phyloP scores from a whole-genome alignment of 2,888 invertebrate genomes.

The Megalurothrips usitatus region DNA sequence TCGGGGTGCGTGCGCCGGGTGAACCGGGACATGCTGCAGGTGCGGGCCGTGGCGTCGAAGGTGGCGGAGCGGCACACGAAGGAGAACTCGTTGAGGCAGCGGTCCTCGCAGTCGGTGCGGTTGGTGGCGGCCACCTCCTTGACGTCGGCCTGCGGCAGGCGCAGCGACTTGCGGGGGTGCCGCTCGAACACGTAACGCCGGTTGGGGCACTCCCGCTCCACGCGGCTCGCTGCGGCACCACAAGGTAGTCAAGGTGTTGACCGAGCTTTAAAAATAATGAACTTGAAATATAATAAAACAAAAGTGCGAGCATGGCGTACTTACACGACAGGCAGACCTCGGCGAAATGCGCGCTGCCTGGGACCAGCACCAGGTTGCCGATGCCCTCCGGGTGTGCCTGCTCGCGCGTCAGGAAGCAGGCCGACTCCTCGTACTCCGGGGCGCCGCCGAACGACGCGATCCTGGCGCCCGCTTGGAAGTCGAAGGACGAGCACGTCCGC shows the following conservation, averaged over 20 bases:
- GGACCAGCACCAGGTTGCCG: constrained; percentile 81
- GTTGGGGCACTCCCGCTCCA: constrained; percentile 84
- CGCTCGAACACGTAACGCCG: constrained; percentile 84
- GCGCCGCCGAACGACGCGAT: constrained; percentile 76
- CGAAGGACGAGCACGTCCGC: constrained; percentile 80
- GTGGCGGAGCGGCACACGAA: constrained; percentile 85
- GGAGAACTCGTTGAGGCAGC: constrained; percentile 79
- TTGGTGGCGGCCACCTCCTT: constrained; percentile 83
- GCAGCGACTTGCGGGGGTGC: constrained; percentile 77
- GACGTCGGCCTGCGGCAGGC: constrained; percentile 71
- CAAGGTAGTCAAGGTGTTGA: constrained; percentile 31
- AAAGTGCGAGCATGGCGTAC: constrained; percentile 43
- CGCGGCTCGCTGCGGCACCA: constrained; percentile 62
- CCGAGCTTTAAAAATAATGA: constrained; percentile 28
- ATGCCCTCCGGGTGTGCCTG: constrained; percentile 85
- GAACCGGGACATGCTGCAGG: constrained; percentile 75
- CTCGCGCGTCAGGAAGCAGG: constrained; percentile 79
- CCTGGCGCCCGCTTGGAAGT: constrained; percentile 83
- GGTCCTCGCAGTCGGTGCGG: constrained; percentile 84
- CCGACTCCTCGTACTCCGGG: constrained; percentile 82
- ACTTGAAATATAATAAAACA: background rate
- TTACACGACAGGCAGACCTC: constrained; percentile 86
- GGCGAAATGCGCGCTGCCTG: constrained; percentile 84
- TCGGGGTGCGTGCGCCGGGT: constrained; percentile 83
- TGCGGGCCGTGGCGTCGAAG: constrained; percentile 70